Evolutionary conservation across 1,140 invertebrate species (phyloP), one percentile per base, ranked within the genome.

Genomic region (Matsumurasca onukii): DNA sequence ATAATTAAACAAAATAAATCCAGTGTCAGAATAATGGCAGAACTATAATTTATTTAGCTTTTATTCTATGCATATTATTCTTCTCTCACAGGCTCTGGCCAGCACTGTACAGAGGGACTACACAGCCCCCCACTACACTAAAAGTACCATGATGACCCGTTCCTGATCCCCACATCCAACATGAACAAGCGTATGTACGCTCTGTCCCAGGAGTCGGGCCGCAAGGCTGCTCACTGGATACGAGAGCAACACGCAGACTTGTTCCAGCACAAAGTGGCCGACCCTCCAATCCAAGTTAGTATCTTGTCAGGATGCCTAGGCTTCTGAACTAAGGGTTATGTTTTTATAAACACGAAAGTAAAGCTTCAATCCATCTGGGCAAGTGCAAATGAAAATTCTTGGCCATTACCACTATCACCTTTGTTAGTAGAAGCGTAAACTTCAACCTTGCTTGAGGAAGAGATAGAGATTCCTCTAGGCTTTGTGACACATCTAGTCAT

Each of bases 101-200:
- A 84, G 82, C 69, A 93, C 91, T 1, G 84, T 94, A 22, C 82
- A 83, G 31, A 79, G 84, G 29, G 93, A 96, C 81, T 82, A 84
- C 31, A 92, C 89, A 20, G 91, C 90, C n/a, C 81, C 91, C 24
- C 88, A 92, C 78, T 96, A 92, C 77, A n/a, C n/a, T n/a, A n/a
- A n/a, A 92, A 91, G 77, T 97, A 88, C 78, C 89, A 93, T 75
- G 94, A 97, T 85, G 95, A 97, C 81, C 94, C 94, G 3, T 95
- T 84, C 78, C 80, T 97, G 1, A 90, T 90, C 73, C 94, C 94
- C n/a, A 77, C 81, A 55, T 92, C 90, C n/a, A 90, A 89, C 79
- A 75, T 81, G 49, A 78, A 83, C 3, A 91, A 94, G 80, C 78
- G 93, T 71, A 80, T 82, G 0, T 96, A 84, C 82, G 87, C 91